These are phyloP conservation scores for Physocephala rufipes DNA, from an alignment of 2,888 invertebrate genomes.

Conservation along the genomic window DNA sequence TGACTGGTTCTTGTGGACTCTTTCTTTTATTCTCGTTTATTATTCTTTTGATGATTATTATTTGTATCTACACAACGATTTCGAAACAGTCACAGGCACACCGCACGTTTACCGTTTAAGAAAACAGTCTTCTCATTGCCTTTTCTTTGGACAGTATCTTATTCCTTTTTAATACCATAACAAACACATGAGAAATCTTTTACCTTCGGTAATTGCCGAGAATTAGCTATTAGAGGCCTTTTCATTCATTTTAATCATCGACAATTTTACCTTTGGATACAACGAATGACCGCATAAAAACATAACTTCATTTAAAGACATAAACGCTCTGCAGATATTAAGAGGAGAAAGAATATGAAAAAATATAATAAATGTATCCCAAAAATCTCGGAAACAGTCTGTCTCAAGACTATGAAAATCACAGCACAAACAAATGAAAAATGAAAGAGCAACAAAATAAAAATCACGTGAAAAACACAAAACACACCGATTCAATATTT, in stretches of 20 bases:
- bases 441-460: constrained; percentile 23
- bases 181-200: background rate
- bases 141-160: background rate
- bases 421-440: constrained; percentile 29
- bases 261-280: background rate
- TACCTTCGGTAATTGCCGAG: background rate
- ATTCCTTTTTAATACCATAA: constrained; percentile 11
- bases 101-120: constrained; percentile 7
- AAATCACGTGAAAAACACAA: constrained; percentile 34
- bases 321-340: constrained; percentile 7
- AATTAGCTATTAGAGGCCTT: constrained; percentile 20
- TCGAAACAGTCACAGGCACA: no score
- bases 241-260: constrained; percentile 30
- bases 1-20: constrained; percentile 21
- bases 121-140: background rate
- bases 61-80: background rate
- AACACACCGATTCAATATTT: constrained; percentile 35
- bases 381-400: constrained; percentile 23
- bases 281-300: constrained; percentile 24
- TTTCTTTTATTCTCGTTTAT: constrained; percentile 7
- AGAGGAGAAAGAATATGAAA: constrained; percentile 14
- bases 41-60: constrained; percentile 12
- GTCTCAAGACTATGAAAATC: constrained; percentile 33
- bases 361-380: constrained; percentile 9
- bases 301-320: constrained; percentile 24